These are phyloP conservation scores for Triplophysa tibetana DNA, from an alignment of 2,113 vertebrate genomes.

Conservation along the genomic window DNA sequence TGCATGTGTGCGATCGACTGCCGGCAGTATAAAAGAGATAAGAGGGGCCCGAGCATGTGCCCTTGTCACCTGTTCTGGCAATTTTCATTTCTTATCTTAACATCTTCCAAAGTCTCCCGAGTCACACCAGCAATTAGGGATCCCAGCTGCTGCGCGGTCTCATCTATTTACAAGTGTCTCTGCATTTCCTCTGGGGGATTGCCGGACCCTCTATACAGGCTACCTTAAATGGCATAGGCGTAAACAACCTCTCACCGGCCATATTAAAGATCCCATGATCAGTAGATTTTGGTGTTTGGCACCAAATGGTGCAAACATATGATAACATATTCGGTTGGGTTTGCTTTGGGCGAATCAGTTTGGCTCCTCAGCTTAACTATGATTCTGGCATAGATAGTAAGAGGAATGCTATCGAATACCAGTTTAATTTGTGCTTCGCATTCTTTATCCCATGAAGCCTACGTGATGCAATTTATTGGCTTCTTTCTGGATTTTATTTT, in stretches of 20 bases:
- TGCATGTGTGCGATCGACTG: not conserved
- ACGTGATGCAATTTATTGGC: conserved; percentile 1
- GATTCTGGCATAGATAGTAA: not conserved
- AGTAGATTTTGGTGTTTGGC: not conserved
- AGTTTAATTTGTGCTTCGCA: not conserved
- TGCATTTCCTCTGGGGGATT: not conserved
- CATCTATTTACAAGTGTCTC: conserved; percentile 22
- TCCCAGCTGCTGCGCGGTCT: not conserved
- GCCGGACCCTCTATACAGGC: not conserved
- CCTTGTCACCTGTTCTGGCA: conserved; percentile 17
- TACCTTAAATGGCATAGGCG: conserved; percentile 23
- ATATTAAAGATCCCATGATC: not conserved
- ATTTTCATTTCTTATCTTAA: conserved; percentile 30
- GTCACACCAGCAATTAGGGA: conserved; percentile 28
- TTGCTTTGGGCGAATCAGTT: not conserved
- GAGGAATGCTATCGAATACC: not conserved
- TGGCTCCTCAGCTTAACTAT: not conserved
- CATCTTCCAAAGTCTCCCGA: not conserved
- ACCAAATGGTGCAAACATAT: too few species aligned
- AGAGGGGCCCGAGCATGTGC: not conserved
- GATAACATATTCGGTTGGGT: not conserved
- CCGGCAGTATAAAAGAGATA: not conserved
- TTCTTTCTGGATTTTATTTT: not conserved
- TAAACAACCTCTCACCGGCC: not conserved
- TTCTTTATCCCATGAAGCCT: not conserved